phyloP scores from a whole-genome alignment of 2,797 vertebrate genomes.

The Hydrophis major region DNA sequence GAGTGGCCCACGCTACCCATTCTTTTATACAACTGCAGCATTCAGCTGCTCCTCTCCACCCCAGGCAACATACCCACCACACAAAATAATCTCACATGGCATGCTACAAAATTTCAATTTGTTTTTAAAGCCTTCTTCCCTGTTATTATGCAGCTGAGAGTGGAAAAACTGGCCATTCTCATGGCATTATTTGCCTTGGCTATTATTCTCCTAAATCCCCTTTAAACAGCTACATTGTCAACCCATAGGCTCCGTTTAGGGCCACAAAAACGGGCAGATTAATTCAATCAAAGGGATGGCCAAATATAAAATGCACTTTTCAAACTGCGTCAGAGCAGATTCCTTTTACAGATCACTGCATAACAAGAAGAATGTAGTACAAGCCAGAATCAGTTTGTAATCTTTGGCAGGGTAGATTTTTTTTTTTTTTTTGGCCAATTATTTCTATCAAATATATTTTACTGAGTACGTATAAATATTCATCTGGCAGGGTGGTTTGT shows the following conservation, averaged over 20 bases:
- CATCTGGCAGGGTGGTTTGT: slow-evolving; percentile 58
- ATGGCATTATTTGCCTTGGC: slow-evolving; percentile 93
- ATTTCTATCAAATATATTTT: slow-evolving; percentile 63
- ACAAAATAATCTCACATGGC: slow-evolving; percentile 79
- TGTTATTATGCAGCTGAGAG: slow-evolving; percentile 80
- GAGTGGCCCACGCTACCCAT: slow-evolving; percentile 65
- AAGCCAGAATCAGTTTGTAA: slow-evolving; percentile 46
- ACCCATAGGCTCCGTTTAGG: slow-evolving; percentile 80
- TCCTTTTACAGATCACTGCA: slow-evolving; percentile 82
- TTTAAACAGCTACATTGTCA: slow-evolving; percentile 93
- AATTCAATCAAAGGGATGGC: slow-evolving; percentile 88
- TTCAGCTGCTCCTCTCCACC: slow-evolving; percentile 69
- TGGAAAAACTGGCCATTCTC: slow-evolving; percentile 86
- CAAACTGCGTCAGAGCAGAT: slow-evolving; percentile 83
- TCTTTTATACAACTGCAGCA: slow-evolving; percentile 72
- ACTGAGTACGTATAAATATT: slow-evolving; percentile 50
- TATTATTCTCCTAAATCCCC: slow-evolving; percentile 89
- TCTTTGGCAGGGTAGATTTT: slow-evolving; percentile 40
- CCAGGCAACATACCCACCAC: slow-evolving; percentile 45
- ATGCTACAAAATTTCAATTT: slow-evolving; percentile 82
- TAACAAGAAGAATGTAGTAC: slow-evolving; percentile 72
- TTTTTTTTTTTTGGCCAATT: slow-evolving; percentile 37
- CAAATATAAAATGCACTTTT: slow-evolving; percentile 92
- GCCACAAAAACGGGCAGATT: slow-evolving; percentile 89
- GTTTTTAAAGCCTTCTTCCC: slow-evolving; percentile 81